phyloP scores from a whole-genome alignment of 2,888 invertebrate species.

The Melanotus villosus region DNA sequence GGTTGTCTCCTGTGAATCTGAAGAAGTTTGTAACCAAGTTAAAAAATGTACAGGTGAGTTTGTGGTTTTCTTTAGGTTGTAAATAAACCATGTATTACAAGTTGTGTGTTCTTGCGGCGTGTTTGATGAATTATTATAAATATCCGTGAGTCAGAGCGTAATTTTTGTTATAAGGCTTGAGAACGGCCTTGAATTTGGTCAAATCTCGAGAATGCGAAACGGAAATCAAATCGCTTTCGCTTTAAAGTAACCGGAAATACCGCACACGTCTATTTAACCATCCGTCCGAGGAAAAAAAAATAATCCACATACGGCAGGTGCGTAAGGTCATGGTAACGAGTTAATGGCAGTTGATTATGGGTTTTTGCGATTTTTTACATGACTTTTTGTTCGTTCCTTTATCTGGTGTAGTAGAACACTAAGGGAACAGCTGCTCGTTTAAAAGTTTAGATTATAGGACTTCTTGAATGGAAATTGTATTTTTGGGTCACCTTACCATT shows the following conservation, averaged over 20 bases:
- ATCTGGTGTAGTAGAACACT: slow-evolving; percentile 39
- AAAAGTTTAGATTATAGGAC: slow-evolving; percentile 27
- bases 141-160: slow-evolving; percentile 35
- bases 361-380: slow-evolving; percentile 42
- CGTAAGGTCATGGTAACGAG: slow-evolving; percentile 43
- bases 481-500: slow-evolving; percentile 36
- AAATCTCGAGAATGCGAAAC: slow-evolving; percentile 47
- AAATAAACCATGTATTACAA: background rate
- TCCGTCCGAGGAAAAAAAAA: slow-evolving; percentile 35
- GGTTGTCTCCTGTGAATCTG: too few relatives aligned
- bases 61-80: background rate
- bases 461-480: slow-evolving; percentile 34
- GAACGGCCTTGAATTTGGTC: slow-evolving; percentile 46
- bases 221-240: slow-evolving; percentile 48
- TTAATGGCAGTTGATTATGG: slow-evolving; percentile 41
- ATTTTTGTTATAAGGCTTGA: slow-evolving; percentile 35
- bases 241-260: slow-evolving; percentile 47
- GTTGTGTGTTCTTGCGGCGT: slow-evolving; percentile 16
- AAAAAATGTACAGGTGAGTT: too few relatives aligned
- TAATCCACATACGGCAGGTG: slow-evolving; percentile 44
- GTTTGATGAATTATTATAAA: slow-evolving; percentile 40
- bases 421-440: slow-evolving; percentile 34
- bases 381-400: slow-evolving; percentile 35
- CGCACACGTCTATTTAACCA: slow-evolving; percentile 43
- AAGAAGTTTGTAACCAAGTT: too few relatives aligned